A percentile compares a stretch with the other conserved stretches of the same genome.
These are phyloP conservation scores for Harpalus rufipes DNA, from an alignment of 2,888 invertebrate genomes.

Conservation along the genomic window DNA sequence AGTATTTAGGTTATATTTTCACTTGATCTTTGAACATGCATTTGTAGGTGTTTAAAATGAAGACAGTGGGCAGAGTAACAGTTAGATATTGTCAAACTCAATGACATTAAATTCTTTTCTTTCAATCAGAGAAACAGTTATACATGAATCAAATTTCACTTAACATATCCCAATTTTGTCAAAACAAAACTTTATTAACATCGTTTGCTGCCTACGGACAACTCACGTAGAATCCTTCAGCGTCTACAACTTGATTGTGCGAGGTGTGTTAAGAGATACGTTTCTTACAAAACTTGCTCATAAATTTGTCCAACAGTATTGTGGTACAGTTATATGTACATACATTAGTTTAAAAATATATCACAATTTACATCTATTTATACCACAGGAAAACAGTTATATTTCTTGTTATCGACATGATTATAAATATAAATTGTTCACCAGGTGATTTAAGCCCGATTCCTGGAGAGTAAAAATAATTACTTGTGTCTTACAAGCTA, in stretches of 20 bases:
- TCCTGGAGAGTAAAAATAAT: no score
- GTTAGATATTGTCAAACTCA: conserved; percentile 33
- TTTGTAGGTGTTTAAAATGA: conserved; percentile 42
- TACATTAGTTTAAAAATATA: conserved; percentile 4
- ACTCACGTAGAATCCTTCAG: neutral
- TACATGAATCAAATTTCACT: conserved; percentile 46
- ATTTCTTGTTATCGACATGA: no score
- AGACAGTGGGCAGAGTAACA: conserved; percentile 27
- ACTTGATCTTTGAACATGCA: conserved; percentile 39
- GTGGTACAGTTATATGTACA: neutral
- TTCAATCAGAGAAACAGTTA: conserved; percentile 44
- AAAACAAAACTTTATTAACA: conserved; percentile 36
- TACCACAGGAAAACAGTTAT: no score
- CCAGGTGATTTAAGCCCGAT: no score
- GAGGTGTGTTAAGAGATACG: neutral
- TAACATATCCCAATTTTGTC: conserved; percentile 40
- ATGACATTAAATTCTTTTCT: conserved; percentile 45
- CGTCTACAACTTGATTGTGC: neutral
- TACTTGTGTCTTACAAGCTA: no score
- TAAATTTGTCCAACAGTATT: neutral
- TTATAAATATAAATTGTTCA: no score
- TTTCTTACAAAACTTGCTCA: neutral
- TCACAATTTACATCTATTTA: neutral
- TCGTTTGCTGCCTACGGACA: neutral
- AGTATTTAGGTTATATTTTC: conserved; percentile 37